Percentiles rank a stretch among this genome's conserved stretches.
phyloP scores from a whole-genome alignment of 2,113 vertebrate genomes.

The Cercocebus atys region DNA sequence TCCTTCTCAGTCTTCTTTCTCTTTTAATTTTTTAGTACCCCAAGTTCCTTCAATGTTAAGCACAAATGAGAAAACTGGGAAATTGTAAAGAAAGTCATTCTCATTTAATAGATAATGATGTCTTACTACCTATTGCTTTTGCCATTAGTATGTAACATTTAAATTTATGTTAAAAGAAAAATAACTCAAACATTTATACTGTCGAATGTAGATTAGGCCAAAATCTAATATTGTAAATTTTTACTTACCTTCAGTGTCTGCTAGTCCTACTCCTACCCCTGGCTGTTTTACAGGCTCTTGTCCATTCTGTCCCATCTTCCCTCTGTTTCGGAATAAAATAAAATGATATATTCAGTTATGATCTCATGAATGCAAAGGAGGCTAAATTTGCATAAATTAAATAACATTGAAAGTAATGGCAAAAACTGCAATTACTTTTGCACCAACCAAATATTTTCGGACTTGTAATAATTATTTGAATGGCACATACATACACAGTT shows the following conservation, averaged over 20 bases:
- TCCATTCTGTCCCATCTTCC: conserved; percentile 94
- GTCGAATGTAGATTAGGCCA: neutral
- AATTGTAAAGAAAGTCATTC: neutral
- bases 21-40: neutral
- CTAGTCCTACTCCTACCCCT: conserved; percentile 85
- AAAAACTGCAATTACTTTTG: too few species aligned
- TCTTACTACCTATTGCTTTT: neutral
- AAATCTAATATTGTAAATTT: conserved; percentile 14
- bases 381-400: conserved; percentile 5
- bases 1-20: neutral
- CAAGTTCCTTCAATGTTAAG: neutral
- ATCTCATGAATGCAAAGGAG: neutral
- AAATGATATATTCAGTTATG: neutral
- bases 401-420: neutral
- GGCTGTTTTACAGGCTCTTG: conserved; percentile 87
- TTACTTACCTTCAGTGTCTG: conserved; percentile 93
- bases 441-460: neutral
- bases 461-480: neutral
- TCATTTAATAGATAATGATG: neutral
- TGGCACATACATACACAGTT: neutral
- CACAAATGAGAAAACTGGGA: neutral
- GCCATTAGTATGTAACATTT: neutral
- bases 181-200: neutral
- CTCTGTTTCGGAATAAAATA: conserved; percentile 83
- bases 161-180: neutral